Percentiles rank a stretch among this genome's conserved stretches.
Evolutionary conservation across 2,888 invertebrate genomes (phyloP).

Genomic region (Apodemia hepburni): DNA sequence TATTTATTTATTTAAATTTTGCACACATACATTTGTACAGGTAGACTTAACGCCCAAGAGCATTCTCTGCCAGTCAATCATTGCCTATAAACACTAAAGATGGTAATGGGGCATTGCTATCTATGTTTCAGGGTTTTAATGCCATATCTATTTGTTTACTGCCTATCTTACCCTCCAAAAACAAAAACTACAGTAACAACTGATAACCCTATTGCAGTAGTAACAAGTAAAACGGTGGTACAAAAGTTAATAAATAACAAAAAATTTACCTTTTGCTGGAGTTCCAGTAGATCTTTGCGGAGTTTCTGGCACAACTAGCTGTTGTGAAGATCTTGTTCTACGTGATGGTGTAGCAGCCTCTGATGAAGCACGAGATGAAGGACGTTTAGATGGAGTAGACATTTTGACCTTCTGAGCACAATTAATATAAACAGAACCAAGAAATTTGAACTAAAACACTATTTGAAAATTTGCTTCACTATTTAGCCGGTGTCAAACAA

Average conservation of each 20-base stretch:
- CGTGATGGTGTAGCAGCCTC: conserved; percentile 70
- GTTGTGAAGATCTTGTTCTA: conserved; percentile 63
- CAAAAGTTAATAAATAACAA: not conserved
- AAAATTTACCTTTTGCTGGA: conserved; percentile 55
- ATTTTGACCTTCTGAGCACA: conserved; percentile 40
- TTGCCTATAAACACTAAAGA: too few relatives aligned
- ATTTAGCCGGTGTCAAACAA: not conserved
- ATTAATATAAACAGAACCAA: conserved; percentile 23
- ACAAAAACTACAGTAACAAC: too few relatives aligned
- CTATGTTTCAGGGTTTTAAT: too few relatives aligned
- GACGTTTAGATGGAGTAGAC: conserved; percentile 69
- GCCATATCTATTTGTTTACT: too few relatives aligned
- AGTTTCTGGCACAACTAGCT: conserved; percentile 71
- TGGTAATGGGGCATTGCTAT: too few relatives aligned
- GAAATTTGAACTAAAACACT: not conserved
- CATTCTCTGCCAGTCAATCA: too few relatives aligned
- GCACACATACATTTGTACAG: too few relatives aligned
- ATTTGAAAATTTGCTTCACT: not conserved
- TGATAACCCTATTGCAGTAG: too few relatives aligned
- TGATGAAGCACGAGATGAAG: conserved; percentile 66
- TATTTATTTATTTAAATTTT: too few relatives aligned
- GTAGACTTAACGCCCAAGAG: too few relatives aligned
- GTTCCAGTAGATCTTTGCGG: conserved; percentile 69
- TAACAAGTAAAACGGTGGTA: too few relatives aligned
- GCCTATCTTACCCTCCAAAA: too few relatives aligned